Evolutionary conservation across 2,888 invertebrate species (phyloP).

Genomic region (Anodontia alba): DNA sequence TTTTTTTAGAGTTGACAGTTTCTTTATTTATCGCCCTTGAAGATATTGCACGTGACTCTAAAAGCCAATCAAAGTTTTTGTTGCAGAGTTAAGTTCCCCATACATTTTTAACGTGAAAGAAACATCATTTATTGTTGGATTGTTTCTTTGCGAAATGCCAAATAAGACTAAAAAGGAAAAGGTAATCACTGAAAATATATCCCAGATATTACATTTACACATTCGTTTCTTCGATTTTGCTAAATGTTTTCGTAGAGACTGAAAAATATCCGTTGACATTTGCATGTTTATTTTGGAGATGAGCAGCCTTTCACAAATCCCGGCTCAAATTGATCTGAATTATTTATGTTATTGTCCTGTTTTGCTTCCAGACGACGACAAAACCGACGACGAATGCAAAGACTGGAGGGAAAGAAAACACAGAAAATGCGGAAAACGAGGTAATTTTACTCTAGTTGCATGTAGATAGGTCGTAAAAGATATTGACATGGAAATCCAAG

Average conservation of each 20-base stretch:
- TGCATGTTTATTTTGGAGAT: conserved; percentile 22
- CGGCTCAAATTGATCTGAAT: neutral
- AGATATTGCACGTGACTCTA: conserved; percentile 71
- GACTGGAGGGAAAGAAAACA: conserved; percentile 74
- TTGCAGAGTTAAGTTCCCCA: conserved; percentile 75
- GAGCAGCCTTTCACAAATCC: neutral
- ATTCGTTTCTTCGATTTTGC: neutral
- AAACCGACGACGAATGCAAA: conserved; percentile 76
- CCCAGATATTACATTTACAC: neutral
- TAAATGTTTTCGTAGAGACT: neutral
- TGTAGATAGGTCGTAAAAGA: conserved; percentile 56
- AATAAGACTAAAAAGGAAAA: conserved; percentile 82
- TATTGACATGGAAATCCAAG: conserved; percentile 76
- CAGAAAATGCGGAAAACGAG: conserved; percentile 80
- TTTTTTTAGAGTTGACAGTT: neutral
- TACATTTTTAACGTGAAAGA: conserved; percentile 55
- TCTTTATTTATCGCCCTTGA: neutral
- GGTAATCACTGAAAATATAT: conserved; percentile 57
- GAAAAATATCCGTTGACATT: conserved; percentile 2
- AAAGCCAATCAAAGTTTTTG: conserved; percentile 77
- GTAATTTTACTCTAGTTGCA: conserved; percentile 52
- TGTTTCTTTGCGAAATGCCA: conserved; percentile 76
- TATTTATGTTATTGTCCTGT: conserved; percentile 10
- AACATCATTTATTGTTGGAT: conserved; percentile 55
- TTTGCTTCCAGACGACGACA: conserved; percentile 73